Percentiles rank a stretch among this genome's conserved stretches.
phyloP scores from a whole-genome alignment of 2,888 invertebrate species.

The Tetrapedia diversipes region DNA sequence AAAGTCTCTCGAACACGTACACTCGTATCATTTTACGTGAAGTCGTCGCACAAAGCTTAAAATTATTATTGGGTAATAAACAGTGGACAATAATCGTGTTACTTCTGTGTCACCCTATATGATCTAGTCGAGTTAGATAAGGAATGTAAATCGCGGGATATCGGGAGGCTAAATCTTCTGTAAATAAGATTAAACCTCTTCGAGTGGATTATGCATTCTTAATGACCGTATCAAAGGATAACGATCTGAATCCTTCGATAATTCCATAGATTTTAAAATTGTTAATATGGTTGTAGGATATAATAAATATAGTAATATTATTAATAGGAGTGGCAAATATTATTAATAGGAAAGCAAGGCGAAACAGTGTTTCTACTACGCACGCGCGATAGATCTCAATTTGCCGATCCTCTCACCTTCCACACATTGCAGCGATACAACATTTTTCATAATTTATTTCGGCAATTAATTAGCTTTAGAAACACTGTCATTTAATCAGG shows the following conservation, averaged over 20 bases:
- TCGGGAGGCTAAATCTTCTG: not conserved
- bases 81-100: not conserved
- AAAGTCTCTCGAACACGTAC: too few relatives aligned
- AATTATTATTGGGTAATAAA: not conserved
- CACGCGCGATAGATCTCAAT: slow-evolving; percentile 14
- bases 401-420: too few relatives aligned
- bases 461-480: too few relatives aligned
- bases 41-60: not conserved
- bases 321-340: not conserved
- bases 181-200: not conserved
- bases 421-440: too few relatives aligned
- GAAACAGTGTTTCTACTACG: not conserved
- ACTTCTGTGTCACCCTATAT: not conserved
- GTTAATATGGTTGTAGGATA: not conserved
- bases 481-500: too few relatives aligned
- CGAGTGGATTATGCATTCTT: not conserved
- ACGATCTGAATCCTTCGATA: not conserved
- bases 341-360: not conserved
- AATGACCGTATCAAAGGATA: not conserved
- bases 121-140: slow-evolving; percentile 19
- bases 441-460: too few relatives aligned
- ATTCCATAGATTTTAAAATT: too few relatives aligned
- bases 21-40: not conserved
- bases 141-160: slow-evolving; percentile 8
- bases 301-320: not conserved